These are phyloP conservation scores for Cyclophora albipunctata DNA, from an alignment of 2,888 invertebrate genomes.

Conservation along the genomic window DNA sequence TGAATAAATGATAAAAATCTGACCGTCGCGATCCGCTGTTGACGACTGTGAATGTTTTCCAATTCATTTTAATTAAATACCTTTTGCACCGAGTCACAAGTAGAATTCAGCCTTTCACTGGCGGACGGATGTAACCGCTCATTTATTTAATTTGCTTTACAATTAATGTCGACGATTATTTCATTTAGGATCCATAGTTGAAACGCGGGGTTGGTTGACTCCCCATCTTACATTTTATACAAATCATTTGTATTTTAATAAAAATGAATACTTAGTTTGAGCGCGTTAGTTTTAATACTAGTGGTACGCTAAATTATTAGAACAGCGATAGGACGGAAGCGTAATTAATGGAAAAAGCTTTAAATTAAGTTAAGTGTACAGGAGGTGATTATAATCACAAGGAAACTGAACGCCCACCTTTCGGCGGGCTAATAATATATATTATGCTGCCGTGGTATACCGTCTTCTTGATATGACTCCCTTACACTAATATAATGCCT, in stretches of 20 bases:
- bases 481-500: slow-evolving; percentile 34
- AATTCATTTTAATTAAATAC: slow-evolving; percentile 24
- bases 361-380: slow-evolving; percentile 5
- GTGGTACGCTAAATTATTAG: slow-evolving; percentile 16
- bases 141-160: slow-evolving; percentile 27
- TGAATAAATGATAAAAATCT: too few species aligned
- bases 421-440: slow-evolving; percentile 4
- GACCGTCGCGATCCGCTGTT: too few species aligned
- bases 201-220: neutral
- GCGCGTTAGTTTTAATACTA: slow-evolving; percentile 10
- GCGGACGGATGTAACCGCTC: slow-evolving; percentile 47
- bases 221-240: neutral
- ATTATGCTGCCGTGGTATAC: slow-evolving; percentile 4
- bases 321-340: slow-evolving; percentile 40
- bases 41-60: slow-evolving; percentile 2
- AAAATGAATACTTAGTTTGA: neutral
- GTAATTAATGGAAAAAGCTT: slow-evolving; percentile 28
- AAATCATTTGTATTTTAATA: neutral
- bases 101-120: slow-evolving; percentile 38
- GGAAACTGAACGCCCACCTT: too few species aligned
- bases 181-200: neutral
- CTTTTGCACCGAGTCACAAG: slow-evolving; percentile 22
- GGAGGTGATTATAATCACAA: slow-evolving; percentile 7
- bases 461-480: slow-evolving; percentile 41
- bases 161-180: slow-evolving; percentile 15